Evolutionary conservation across 2,113 vertebrate species (phyloP).

Genomic region (Dicentrarchus labrax): DNA sequence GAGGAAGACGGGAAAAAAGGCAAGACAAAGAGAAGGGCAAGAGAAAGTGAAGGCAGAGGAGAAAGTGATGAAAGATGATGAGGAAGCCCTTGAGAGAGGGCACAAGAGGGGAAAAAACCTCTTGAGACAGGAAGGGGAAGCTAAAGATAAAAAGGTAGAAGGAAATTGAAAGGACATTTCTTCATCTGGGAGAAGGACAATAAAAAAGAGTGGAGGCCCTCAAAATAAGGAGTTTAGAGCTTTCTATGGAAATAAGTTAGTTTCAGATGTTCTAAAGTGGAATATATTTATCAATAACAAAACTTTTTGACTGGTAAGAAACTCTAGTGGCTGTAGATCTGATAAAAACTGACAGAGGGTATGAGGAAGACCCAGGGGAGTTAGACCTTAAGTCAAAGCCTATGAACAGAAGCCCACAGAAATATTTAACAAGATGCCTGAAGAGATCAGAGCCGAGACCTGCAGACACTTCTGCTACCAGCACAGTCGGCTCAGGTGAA

Average conservation of each 20-base stretch:
- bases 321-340: not conserved
- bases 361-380: not conserved
- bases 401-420: slow-evolving; percentile 22
- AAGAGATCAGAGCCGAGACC: slow-evolving; percentile 18
- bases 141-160: slow-evolving; percentile 14
- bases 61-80: slow-evolving; percentile 7
- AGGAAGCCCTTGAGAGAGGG: not conserved
- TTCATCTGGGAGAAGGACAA: slow-evolving; percentile 5
- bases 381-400: not conserved
- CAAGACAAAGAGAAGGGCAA: slow-evolving; percentile 2
- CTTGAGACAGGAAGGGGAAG: not conserved
- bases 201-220: not conserved
- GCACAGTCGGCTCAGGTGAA: not conserved
- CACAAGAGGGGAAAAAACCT: not conserved
- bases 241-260: not conserved
- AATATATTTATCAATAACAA: not conserved
- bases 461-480: not conserved
- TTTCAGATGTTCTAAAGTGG: not conserved
- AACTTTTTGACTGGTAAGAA: not conserved
- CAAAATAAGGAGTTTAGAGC: not conserved
- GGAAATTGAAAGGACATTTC: slow-evolving; percentile 18
- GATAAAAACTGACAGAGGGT: not conserved
- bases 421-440: slow-evolving; percentile 12
- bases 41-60: not conserved
- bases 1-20: not conserved